These are phyloP conservation scores for Poecilia wingei DNA, from an alignment of 2,797 vertebrate species.

Conservation along the genomic window DNA sequence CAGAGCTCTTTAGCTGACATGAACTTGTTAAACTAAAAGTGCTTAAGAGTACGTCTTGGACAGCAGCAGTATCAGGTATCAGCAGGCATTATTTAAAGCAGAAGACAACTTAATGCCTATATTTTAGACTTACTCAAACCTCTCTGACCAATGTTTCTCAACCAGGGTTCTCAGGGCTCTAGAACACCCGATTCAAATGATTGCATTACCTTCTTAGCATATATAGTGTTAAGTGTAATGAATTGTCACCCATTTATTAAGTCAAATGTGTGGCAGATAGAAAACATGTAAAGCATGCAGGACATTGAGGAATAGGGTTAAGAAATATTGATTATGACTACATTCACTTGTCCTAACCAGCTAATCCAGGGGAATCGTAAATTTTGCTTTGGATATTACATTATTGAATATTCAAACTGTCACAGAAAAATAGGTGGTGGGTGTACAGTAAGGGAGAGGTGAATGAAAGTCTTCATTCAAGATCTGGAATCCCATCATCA, in stretches of 20 bases:
- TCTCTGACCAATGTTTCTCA: not conserved
- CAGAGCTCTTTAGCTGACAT: conserved; percentile 35
- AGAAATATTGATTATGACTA: not conserved
- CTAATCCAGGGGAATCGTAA: not conserved
- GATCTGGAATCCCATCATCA: too few species aligned
- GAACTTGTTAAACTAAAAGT: conserved; percentile 44
- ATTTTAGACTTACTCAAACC: not conserved
- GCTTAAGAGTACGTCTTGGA: conserved; percentile 16
- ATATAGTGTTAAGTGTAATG: not conserved
- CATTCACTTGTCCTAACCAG: not conserved
- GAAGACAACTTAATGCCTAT: not conserved
- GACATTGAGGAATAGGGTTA: not conserved
- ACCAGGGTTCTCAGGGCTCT: not conserved
- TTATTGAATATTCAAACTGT: not conserved
- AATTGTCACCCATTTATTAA: not conserved
- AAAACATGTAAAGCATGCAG: not conserved
- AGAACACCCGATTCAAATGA: not conserved
- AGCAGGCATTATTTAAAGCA: conserved; percentile 13
- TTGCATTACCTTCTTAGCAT: too few species aligned
- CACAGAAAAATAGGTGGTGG: not conserved
- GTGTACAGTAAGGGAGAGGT: not conserved
- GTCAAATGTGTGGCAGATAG: not conserved
- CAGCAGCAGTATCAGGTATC: not conserved
- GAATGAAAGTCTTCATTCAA: not conserved
- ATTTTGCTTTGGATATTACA: not conserved